Conservation (phyloP, 2,113 vertebrate species). For the Ascaphus truei region DNA sequence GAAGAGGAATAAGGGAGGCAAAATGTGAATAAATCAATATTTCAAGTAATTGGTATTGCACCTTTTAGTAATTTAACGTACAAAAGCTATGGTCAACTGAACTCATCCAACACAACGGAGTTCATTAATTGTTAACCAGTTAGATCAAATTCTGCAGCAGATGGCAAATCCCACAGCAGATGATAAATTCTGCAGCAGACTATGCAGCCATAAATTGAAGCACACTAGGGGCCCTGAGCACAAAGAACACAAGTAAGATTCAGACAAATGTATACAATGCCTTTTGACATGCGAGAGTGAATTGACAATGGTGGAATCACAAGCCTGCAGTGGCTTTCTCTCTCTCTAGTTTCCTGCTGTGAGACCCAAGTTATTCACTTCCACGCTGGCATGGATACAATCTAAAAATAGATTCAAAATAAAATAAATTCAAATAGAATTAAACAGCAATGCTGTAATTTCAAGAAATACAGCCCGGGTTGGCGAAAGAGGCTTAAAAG, state of each 20-base stretch:
- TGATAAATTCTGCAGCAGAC: conserved; percentile 6
- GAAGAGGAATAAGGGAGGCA: background rate
- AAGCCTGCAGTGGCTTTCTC: background rate
- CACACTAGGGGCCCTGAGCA: conserved; percentile 2
- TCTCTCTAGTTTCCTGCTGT: conserved; percentile 10
- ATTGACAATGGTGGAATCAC: background rate
- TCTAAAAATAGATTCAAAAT: conserved; percentile 15
- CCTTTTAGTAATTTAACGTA: conserved; percentile 33
- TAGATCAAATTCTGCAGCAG: conserved; percentile 27
- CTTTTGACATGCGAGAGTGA: conserved; percentile 15
- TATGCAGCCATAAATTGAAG: background rate
- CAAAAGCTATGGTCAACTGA: conserved; percentile 17
- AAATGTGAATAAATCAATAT: conserved; percentile 21
- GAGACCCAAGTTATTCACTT: conserved; percentile 18
- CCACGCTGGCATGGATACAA: conserved; percentile 6
- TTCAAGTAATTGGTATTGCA: conserved; percentile 19
- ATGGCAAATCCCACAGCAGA: conserved; percentile 26
- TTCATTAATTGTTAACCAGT: conserved; percentile 37
- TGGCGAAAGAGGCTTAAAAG: background rate
- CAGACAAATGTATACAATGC: conserved; percentile 21
- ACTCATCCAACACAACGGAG: conserved; percentile 4
- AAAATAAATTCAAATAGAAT: conserved; percentile 17
- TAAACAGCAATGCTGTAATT: background rate
- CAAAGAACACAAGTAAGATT: conserved; percentile 6
- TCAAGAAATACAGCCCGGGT: background rate